Evolutionary conservation across 2,113 vertebrate species (phyloP).

Genomic region (Penelope pileata): DNA sequence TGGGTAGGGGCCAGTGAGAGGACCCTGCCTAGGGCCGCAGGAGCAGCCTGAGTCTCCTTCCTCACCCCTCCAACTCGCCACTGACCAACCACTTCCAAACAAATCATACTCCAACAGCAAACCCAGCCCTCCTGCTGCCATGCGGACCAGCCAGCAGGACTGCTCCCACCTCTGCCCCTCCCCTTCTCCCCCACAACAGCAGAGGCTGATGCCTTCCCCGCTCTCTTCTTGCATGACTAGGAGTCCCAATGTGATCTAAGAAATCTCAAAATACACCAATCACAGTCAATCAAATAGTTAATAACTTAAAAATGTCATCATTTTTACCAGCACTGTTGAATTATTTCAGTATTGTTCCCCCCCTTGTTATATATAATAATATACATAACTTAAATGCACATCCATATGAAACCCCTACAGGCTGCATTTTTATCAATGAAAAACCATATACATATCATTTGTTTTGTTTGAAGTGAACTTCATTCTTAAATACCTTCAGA

Average conservation of each 20-base stretch:
- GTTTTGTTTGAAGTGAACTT: constrained; percentile 61
- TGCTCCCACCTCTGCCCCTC: background rate
- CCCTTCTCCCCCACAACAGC: background rate
- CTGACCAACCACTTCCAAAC: constrained; percentile 63
- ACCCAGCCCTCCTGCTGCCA: background rate
- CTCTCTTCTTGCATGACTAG: constrained; percentile 41
- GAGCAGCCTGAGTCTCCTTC: constrained; percentile 35
- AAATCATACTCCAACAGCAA: constrained; percentile 56
- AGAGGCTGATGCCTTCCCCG: background rate
- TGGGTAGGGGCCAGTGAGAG: background rate
- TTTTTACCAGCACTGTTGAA: constrained; percentile 78
- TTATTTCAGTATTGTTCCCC: constrained; percentile 73
- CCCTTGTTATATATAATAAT: constrained; percentile 79
- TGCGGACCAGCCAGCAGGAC: background rate
- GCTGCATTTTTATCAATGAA: constrained; percentile 73
- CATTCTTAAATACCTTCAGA: constrained; percentile 65
- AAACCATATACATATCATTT: constrained; percentile 70
- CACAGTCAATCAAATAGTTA: constrained; percentile 75
- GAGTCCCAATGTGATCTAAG: constrained; percentile 62
- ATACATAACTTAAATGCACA: constrained; percentile 84
- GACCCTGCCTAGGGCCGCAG: background rate
- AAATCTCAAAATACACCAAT: constrained; percentile 75
- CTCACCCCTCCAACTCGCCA: background rate
- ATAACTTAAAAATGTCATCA: constrained; percentile 69
- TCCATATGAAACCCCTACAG: constrained; percentile 77